A percentile compares a stretch with the other conserved stretches of the same genome.
Conservation (phyloP, 1,140 invertebrate genomes). For the Leptonema lineaticorne region DNA sequence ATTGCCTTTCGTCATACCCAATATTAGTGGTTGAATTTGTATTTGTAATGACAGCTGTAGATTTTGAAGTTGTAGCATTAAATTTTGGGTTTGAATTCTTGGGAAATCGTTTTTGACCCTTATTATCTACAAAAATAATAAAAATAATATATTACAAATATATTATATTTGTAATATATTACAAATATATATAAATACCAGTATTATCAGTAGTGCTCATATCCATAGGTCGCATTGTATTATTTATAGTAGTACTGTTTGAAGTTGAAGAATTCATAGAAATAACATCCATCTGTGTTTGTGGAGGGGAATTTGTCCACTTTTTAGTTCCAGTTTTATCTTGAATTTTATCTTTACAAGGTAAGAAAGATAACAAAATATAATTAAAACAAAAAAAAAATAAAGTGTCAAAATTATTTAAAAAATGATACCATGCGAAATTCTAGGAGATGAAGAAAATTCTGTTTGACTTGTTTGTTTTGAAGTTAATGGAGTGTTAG, state of each 20-base stretch:
- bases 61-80: not conserved
- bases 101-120: not conserved
- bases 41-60: slow-evolving; percentile 5
- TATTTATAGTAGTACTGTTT: not conserved
- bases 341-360: not conserved
- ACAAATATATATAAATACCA: not conserved
- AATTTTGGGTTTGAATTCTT: not conserved
- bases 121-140: slow-evolving; percentile 41
- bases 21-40: too few relatives aligned
- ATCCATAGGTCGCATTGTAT: not conserved
- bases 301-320: not conserved
- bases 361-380: not conserved
- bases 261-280: not conserved
- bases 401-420: not conserved
- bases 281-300: not conserved
- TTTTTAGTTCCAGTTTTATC: not conserved
- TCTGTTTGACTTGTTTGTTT: not conserved
- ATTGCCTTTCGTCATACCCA: too few relatives aligned
- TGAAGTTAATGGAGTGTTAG: not conserved
- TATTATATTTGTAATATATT: not conserved
- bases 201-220: not conserved
- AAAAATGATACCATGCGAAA: not conserved
- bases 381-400: not conserved
- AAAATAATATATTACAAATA: not conserved
- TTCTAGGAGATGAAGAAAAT: not conserved